These are phyloP conservation scores for Drosophila melanosoma DNA, from an alignment of 2,888 invertebrate genomes.

Conservation along the genomic window DNA sequence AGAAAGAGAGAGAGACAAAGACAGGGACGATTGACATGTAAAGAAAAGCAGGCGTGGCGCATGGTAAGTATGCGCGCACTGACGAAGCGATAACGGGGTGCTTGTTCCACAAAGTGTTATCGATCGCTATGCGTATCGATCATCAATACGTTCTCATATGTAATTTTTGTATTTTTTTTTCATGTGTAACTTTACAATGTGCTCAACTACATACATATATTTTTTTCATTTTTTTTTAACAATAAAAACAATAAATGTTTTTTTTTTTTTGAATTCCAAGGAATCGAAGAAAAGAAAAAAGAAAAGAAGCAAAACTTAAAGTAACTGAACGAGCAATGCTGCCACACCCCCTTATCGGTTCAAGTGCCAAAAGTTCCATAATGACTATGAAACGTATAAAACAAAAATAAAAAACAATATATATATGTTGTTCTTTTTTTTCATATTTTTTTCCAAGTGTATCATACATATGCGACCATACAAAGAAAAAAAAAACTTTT, in stretches of 20 bases:
- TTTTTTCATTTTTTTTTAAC: slow-evolving; percentile 41
- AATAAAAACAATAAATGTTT: slow-evolving; percentile 22
- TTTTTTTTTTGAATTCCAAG: slow-evolving; percentile 25
- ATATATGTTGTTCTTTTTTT: slow-evolving; percentile 49
- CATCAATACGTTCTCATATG: slow-evolving; percentile 8
- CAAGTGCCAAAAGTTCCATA: slow-evolving; percentile 47
- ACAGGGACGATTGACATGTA: slow-evolving; percentile 46
- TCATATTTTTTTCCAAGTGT: slow-evolving; percentile 62
- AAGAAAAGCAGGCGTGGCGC: slow-evolving; percentile 64
- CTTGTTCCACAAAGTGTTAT: slow-evolving; percentile 29
- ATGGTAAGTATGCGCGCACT: slow-evolving; percentile 83
- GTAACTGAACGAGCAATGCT: slow-evolving; percentile 22
- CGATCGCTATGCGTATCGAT: slow-evolving; percentile 34
- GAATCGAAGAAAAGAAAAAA: slow-evolving; percentile 12
- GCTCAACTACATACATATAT: slow-evolving; percentile 12
- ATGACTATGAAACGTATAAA: slow-evolving; percentile 26
- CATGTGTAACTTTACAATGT: slow-evolving; percentile 51
- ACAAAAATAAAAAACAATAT: slow-evolving; percentile 12
- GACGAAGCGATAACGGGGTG: slow-evolving; percentile 75
- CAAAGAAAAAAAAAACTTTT: slow-evolving; percentile 5
- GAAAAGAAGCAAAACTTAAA: slow-evolving; percentile 4
- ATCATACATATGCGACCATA: slow-evolving; percentile 53
- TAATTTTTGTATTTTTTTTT: slow-evolving; percentile 66
- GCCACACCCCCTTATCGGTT: slow-evolving; percentile 74
- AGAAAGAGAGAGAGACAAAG: slow-evolving; percentile 40